Conservation (phyloP, 2,113 vertebrate genomes). For the Petrocephalus microphthalmus region DNA sequence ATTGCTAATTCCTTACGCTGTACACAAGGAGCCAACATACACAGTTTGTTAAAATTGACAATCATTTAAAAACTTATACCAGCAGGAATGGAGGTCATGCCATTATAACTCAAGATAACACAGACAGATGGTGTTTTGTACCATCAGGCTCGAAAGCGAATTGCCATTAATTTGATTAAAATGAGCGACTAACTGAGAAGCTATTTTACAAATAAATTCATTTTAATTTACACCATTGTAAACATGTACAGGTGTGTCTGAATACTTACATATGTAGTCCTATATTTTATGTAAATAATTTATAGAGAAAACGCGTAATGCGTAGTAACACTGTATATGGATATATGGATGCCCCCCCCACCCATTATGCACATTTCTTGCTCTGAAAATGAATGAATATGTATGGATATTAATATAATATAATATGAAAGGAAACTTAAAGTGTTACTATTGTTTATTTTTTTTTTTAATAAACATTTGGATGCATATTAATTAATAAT, state of each 20-base stretch:
- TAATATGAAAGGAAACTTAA: background rate
- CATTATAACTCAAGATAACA: background rate
- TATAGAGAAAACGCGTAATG: constrained; percentile 17
- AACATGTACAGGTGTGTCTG: constrained; percentile 5
- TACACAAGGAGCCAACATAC: background rate
- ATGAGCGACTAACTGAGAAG: background rate
- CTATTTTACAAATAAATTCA: constrained; percentile 9
- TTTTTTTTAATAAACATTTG: background rate
- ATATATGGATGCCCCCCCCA: too few species aligned
- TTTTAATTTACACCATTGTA: background rate
- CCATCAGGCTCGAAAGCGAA: constrained; percentile 1
- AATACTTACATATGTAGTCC: constrained; percentile 13
- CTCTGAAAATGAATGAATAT: constrained; percentile 4
- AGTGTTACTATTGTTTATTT: background rate
- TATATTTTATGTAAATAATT: constrained; percentile 10
- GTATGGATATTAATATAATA: background rate
- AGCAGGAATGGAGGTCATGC: background rate
- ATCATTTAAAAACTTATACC: background rate
- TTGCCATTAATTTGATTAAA: background rate
- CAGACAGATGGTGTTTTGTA: background rate
- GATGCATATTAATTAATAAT: background rate
- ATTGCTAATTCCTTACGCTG: background rate
- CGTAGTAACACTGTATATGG: background rate
- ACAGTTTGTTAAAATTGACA: background rate
- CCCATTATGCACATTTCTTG: background rate